phyloP scores from a whole-genome alignment of 2,888 invertebrate species.

The Alloplasta piceator region DNA sequence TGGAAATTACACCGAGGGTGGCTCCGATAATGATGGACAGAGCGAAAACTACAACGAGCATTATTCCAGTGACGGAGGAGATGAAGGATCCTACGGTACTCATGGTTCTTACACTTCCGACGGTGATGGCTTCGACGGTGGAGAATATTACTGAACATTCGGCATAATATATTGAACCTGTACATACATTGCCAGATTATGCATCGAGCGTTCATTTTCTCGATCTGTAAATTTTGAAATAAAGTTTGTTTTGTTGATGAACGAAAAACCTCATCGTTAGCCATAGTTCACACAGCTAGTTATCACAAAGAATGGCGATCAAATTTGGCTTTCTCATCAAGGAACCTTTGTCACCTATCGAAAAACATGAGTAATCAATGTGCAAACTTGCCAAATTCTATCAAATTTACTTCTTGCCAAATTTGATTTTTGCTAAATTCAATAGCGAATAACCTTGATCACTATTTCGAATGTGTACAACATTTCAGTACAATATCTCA shows the following conservation, averaged over 20 bases:
- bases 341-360: too few relatives aligned
- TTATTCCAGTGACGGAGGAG: slow-evolving; percentile 73
- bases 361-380: too few relatives aligned
- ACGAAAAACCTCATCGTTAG: too few relatives aligned
- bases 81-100: slow-evolving; percentile 72
- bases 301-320: too few relatives aligned
- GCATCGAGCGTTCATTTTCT: background rate
- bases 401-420: too few relatives aligned
- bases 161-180: background rate
- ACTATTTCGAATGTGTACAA: too few relatives aligned
- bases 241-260: slow-evolving; percentile 11
- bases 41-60: slow-evolving; percentile 71
- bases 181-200: slow-evolving; percentile 26
- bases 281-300: too few relatives aligned
- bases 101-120: slow-evolving; percentile 73
- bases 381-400: too few relatives aligned
- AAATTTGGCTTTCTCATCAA: too few relatives aligned
- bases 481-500: too few relatives aligned
- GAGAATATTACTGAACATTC: slow-evolving; percentile 60
- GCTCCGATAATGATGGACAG: slow-evolving; percentile 72
- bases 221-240: slow-evolving; percentile 1
- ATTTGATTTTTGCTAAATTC: too few relatives aligned
- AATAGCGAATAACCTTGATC: too few relatives aligned
- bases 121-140: slow-evolving; percentile 69
- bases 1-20: slow-evolving; percentile 69